Percentiles rank a stretch among this genome's conserved stretches.
Conservation (phyloP, 2,888 invertebrate species). For the Steinernema hermaphroditum region DNA sequence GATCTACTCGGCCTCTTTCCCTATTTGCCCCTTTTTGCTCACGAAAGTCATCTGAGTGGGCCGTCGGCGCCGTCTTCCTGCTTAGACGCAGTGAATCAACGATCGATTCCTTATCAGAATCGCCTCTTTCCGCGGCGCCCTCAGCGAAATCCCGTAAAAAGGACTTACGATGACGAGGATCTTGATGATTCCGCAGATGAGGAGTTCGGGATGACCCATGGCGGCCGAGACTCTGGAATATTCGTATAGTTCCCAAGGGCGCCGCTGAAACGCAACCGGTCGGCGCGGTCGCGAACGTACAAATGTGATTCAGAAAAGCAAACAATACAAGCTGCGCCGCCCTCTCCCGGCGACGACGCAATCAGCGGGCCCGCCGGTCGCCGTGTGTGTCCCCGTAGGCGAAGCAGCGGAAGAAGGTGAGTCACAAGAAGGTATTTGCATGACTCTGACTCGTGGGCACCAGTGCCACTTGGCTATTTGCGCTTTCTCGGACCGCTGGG, state of each 20-base stretch:
- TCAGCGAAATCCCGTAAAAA: constrained; percentile 19
- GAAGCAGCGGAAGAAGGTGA: background rate
- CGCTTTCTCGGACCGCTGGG: background rate
- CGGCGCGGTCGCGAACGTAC: constrained; percentile 21
- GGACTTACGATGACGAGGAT: constrained; percentile 59
- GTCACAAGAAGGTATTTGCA: background rate
- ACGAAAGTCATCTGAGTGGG: background rate
- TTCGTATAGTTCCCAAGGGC: constrained; percentile 21
- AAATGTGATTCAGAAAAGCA: constrained; percentile 31
- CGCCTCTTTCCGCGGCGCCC: background rate
- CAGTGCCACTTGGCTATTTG: background rate
- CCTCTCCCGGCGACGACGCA: constrained; percentile 7
- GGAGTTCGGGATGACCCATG: constrained; percentile 38
- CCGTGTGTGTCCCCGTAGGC: constrained; percentile 1
- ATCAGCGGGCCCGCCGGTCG: background rate
- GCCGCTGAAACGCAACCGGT: constrained; percentile 7
- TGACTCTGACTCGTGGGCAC: background rate
- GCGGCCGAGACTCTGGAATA: background rate
- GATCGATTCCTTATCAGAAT: constrained; percentile 23
- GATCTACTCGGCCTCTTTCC: too few relatives aligned
- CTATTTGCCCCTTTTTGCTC: too few relatives aligned
- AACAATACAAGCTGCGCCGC: constrained; percentile 27
- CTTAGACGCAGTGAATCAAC: background rate
- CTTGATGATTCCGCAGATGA: constrained; percentile 58
- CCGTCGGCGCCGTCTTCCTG: too few relatives aligned